Evolutionary conservation across 2,113 vertebrate genomes (phyloP).

Genomic region (Spea bombifrons): DNA sequence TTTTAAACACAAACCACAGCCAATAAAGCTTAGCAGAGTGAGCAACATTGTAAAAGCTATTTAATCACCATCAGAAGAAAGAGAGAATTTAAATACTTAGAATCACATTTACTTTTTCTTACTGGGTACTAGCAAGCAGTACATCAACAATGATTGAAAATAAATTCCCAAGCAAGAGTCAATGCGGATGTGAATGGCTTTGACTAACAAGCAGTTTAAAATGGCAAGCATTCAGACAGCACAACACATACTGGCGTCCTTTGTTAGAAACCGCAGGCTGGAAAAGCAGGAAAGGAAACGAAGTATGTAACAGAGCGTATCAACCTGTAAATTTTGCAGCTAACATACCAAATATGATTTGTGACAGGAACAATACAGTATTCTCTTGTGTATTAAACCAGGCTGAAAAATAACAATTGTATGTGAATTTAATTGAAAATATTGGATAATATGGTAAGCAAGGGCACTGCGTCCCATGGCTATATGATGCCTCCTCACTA

Average conservation of each 20-base stretch:
- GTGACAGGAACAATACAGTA: constrained; percentile 22
- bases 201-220: constrained; percentile 47
- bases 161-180: constrained; percentile 54
- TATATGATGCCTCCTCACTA: constrained; percentile 9
- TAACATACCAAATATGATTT: constrained; percentile 29
- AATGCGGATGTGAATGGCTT: constrained; percentile 49
- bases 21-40: no score
- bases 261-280: constrained; percentile 17
- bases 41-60: no score
- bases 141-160: constrained; percentile 12
- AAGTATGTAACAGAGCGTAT: constrained; percentile 42
- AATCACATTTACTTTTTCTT: no score
- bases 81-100: no score
- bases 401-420: constrained; percentile 24
- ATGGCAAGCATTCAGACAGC: constrained; percentile 46
- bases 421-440: constrained; percentile 21
- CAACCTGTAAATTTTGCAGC: constrained; percentile 46
- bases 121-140: no score
- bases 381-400: constrained; percentile 13
- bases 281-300: constrained; percentile 30
- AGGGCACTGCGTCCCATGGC: constrained; percentile 16
- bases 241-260: constrained; percentile 42
- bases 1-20: no score
- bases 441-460: constrained; percentile 23
- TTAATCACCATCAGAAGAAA: no score